Base-by-base conservation (phyloP, 2,888 invertebrate species). In the Apotomis betuletana region DNA sequence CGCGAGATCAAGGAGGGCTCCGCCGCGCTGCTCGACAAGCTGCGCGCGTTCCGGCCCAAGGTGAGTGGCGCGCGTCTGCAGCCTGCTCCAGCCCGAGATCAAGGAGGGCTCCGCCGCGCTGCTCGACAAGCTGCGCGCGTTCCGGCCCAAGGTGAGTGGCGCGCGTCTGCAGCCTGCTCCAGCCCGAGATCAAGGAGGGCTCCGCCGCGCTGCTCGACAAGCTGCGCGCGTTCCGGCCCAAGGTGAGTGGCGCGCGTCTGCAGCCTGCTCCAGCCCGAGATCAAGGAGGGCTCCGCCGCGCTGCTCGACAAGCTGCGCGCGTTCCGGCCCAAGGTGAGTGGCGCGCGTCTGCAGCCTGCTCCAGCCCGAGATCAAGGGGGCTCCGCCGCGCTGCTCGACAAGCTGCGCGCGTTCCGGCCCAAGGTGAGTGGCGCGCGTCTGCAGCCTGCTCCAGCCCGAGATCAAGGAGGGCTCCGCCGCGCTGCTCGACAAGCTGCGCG, bases 1-100 rank as follows among this genome's bases (percentile, higher is more conserved):
- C 97, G 97, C 88, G 98, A 98, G 94, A 98, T 98, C 85, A 98
- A 98, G 92, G 98, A 98, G 94, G 98, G 97, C 88, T 97, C 97
- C 77, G 96, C 97, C 82, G 95, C 97, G 82, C 92, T 99, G 78
- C 94, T 97, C 80, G 98, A 98, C 85, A 99, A 99, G 92, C 94
- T 99, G 82, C 96, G 96, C 90, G 96, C 97, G 86, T 99, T 96
- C 94, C 96, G 96, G 83, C 99, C 99, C 78, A 99, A 99, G 94
- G 64, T 64, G 41, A 38, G 38, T 9, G 9, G 27, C 75, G 98
- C 98, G 73, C 95, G 97, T 79, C 97, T 27, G 27, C 27, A 27
- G 27, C 27, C 27, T 1, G 2, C 27, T 27, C 27, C 27, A 27
- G 27, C 27, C 97, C 88, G 98, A 98, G 94, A 98, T 98, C 85